Conservation (phyloP, 2,888 invertebrate genomes). For the Saturnia pavonia region DNA sequence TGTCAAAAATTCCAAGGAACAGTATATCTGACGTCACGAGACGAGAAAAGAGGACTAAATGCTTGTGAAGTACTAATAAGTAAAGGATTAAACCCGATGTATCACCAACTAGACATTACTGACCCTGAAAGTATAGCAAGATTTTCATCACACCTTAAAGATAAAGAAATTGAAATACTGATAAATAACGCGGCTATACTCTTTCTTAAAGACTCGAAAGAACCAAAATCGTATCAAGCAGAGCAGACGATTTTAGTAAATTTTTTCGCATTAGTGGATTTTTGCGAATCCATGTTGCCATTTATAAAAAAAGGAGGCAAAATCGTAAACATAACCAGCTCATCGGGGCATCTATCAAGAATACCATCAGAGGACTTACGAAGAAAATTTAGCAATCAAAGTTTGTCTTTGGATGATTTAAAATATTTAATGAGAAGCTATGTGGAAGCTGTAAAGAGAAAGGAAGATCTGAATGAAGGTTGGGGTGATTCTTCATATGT, state of each 20-base stretch:
- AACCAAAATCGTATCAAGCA: slow-evolving; percentile 56
- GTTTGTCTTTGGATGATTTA: slow-evolving; percentile 80
- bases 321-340: slow-evolving; percentile 89
- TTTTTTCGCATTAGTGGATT: slow-evolving; percentile 60
- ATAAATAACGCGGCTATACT: slow-evolving; percentile 88
- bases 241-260: slow-evolving; percentile 64
- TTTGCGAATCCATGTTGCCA: slow-evolving; percentile 85
- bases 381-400: slow-evolving; percentile 68
- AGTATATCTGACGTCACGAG: slow-evolving; percentile 87
- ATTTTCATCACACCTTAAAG: slow-evolving; percentile 79
- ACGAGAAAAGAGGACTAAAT: slow-evolving; percentile 76
- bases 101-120: slow-evolving; percentile 86
- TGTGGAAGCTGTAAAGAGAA: slow-evolving; percentile 76
- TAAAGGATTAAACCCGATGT: slow-evolving; percentile 73
- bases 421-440: slow-evolving; percentile 83
- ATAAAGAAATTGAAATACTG: slow-evolving; percentile 84
- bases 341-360: slow-evolving; percentile 83
- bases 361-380: slow-evolving; percentile 81
- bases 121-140: slow-evolving; percentile 79
- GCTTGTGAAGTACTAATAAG: slow-evolving; percentile 82
- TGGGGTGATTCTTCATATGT: slow-evolving; percentile 86
- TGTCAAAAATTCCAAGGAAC: slow-evolving; percentile 84
- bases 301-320: slow-evolving; percentile 84
- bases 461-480: slow-evolving; percentile 54
- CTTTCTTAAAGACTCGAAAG: slow-evolving; percentile 61